A percentile compares a stretch with the other conserved stretches of the same genome.
Evolutionary conservation across 2,797 vertebrate genomes (phyloP).

Genomic region (Perodicticus potto): DNA sequence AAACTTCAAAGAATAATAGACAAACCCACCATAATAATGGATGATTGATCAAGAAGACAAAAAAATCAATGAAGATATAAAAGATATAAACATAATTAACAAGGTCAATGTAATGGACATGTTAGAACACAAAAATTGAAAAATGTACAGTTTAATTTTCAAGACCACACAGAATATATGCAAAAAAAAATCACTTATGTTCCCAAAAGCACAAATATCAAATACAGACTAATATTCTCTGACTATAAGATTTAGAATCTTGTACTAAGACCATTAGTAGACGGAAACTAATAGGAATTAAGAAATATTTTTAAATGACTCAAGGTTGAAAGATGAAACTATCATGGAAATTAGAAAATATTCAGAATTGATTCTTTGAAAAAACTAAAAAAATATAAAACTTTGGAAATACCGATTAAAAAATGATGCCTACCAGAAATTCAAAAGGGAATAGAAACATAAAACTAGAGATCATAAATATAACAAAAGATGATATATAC

Average conservation of each 20-base stretch:
- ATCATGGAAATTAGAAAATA: constrained; percentile 9
- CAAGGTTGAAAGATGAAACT: not conserved
- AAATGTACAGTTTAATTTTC: not conserved
- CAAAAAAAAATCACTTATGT: constrained; percentile 32
- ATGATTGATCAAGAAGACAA: constrained; percentile 34
- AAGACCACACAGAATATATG: not conserved
- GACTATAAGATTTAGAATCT: constrained; percentile 26
- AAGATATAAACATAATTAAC: constrained; percentile 18
- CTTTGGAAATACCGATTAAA: not conserved
- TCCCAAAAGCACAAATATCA: constrained; percentile 18
- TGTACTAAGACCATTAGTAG: too few species aligned
- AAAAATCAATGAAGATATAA: constrained; percentile 25
- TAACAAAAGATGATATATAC: not conserved
- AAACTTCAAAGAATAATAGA: constrained; percentile 28
- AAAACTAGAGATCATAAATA: not conserved
- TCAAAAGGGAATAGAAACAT: not conserved
- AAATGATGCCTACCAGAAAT: constrained; percentile 37
- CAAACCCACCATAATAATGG: not conserved
- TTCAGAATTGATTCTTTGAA: constrained; percentile 26
- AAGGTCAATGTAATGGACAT: not conserved
- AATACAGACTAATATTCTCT: not conserved
- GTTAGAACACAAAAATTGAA: not conserved
- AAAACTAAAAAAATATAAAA: constrained; percentile 35
- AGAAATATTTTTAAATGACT: not conserved
- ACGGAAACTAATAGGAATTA: not conserved